Evolutionary conservation across 1,140 invertebrate genomes (phyloP).

Genomic region (Trachymyrmex cornetzi): DNA sequence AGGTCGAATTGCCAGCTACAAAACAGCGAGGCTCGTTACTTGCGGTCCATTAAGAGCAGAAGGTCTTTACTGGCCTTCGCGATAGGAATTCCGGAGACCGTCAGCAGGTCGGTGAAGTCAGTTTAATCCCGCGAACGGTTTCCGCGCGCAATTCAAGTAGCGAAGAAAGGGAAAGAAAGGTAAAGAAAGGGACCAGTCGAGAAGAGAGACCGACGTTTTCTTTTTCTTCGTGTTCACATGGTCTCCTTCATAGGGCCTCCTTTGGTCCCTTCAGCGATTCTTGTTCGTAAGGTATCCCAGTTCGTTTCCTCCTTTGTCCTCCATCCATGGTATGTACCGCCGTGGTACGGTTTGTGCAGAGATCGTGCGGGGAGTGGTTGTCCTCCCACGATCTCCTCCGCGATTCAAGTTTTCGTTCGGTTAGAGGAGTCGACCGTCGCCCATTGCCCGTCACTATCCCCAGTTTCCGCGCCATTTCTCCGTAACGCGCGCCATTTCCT

Average conservation of each 20-base stretch:
- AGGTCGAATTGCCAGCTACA: slow-evolving; percentile 73
- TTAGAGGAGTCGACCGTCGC: slow-evolving; percentile 81
- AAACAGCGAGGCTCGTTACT: slow-evolving; percentile 82
- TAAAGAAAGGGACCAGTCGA: slow-evolving; percentile 33
- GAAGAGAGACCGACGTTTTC: slow-evolving; percentile 48
- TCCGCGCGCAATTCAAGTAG: slow-evolving; percentile 73
- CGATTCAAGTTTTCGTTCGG: slow-evolving; percentile 81
- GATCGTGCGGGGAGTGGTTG: slow-evolving; percentile 71
- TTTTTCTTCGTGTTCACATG: slow-evolving; percentile 61
- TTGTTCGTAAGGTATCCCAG: slow-evolving; percentile 79
- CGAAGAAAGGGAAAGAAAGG: slow-evolving; percentile 57
- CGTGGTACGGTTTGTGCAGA: slow-evolving; percentile 48
- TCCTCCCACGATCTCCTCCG: slow-evolving; percentile 82
- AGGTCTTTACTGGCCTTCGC: slow-evolving; percentile 81
- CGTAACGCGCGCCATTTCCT: slow-evolving; percentile 87
- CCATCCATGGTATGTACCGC: slow-evolving; percentile 69
- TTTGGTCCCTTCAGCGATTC: slow-evolving; percentile 70
- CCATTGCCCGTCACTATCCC: slow-evolving; percentile 86
- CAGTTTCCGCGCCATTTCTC: slow-evolving; percentile 87
- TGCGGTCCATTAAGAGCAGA: slow-evolving; percentile 85
- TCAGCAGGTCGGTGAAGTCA: slow-evolving; percentile 61
- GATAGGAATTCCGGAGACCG: slow-evolving; percentile 80
- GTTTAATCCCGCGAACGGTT: slow-evolving; percentile 74
- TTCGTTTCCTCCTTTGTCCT: slow-evolving; percentile 84
- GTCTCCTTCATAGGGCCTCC: slow-evolving; percentile 52